Conservation (phyloP, 2,888 invertebrate genomes). For the Palloptera scutellata region DNA sequence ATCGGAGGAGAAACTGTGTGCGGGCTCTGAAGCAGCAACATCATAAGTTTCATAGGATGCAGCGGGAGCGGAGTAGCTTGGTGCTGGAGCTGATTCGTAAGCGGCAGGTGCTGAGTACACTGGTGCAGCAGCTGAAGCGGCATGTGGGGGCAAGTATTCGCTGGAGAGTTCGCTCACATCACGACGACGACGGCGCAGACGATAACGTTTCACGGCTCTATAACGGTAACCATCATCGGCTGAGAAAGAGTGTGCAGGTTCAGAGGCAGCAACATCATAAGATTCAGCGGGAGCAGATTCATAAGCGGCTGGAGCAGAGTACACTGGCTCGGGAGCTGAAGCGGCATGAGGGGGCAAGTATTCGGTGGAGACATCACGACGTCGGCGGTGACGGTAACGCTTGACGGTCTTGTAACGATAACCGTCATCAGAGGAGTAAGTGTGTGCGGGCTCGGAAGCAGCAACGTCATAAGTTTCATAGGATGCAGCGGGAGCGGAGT, state of each 20-base stretch:
- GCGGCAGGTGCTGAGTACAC: conserved; percentile 17
- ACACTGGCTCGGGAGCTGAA: conserved; percentile 23
- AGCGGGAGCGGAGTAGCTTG: conserved; percentile 25
- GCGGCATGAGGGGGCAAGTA: conserved; percentile 31
- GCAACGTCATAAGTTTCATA: conserved; percentile 16
- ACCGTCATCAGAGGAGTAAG: conserved; percentile 39
- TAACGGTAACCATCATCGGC: conserved; percentile 27
- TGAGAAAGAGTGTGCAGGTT: conserved; percentile 26
- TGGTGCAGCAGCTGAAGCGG: conserved; percentile 18
- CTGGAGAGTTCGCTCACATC: conserved; percentile 34
- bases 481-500: conserved; percentile 24
- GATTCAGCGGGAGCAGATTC: conserved; percentile 12
- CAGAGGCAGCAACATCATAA: conserved; percentile 26
- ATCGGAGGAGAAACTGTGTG: conserved; percentile 22
- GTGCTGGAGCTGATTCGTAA: conserved; percentile 27
- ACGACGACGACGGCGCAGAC: conserved; percentile 29
- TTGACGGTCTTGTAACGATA: conserved; percentile 43
- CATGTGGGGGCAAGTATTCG: conserved; percentile 21
- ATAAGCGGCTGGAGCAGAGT: conserved; percentile 7
- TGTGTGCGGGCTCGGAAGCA: conserved; percentile 33
- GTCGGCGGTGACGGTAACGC: conserved; percentile 39
- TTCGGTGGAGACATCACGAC: conserved; percentile 38
- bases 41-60: conserved; percentile 17
- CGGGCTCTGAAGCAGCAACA: conserved; percentile 28
- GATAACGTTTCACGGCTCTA: conserved; percentile 25